Percentiles rank a stretch among this genome's conserved stretches.
These are phyloP conservation scores for Taeniopygia guttata DNA, from an alignment of 2,797 vertebrate genomes.

Conservation along the genomic window DNA sequence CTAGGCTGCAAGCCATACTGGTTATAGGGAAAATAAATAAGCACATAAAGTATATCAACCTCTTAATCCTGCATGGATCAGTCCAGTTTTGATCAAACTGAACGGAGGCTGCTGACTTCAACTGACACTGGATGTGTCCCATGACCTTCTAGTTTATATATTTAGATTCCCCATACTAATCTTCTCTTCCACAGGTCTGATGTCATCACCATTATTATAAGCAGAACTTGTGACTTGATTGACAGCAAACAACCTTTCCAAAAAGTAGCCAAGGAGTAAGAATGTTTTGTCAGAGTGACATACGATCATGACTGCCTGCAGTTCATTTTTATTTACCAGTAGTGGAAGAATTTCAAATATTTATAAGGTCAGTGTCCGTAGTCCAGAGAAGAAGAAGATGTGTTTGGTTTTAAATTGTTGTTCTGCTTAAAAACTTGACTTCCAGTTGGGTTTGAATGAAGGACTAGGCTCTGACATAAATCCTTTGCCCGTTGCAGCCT, in stretches of 20 bases:
- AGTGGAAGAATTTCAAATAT: constrained; percentile 31
- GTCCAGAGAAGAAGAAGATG: background rate
- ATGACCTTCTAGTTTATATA: constrained; percentile 58
- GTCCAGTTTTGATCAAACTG: background rate
- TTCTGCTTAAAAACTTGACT: background rate
- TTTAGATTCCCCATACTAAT: constrained; percentile 37
- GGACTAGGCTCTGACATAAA: background rate
- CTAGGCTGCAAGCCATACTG: background rate
- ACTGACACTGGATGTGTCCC: background rate
- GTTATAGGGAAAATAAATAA: background rate
- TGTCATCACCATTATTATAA: constrained; percentile 61
- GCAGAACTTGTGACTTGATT: constrained; percentile 44
- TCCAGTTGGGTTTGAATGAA: background rate
- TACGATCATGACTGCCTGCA: background rate
- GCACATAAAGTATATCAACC: background rate
- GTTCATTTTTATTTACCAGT: constrained; percentile 43
- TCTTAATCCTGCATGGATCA: background rate
- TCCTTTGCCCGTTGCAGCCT: background rate
- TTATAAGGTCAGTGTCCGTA: constrained; percentile 22
- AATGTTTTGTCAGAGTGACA: constrained; percentile 25
- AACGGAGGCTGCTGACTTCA: background rate
- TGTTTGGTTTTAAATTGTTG: background rate
- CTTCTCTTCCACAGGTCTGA: constrained; percentile 31
- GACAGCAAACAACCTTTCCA: constrained; percentile 46
- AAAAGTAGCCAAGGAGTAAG: constrained; percentile 32